These are phyloP conservation scores for Hyperoodon ampullatus DNA, from an alignment of 2,113 vertebrate species.

Conservation along the genomic window DNA sequence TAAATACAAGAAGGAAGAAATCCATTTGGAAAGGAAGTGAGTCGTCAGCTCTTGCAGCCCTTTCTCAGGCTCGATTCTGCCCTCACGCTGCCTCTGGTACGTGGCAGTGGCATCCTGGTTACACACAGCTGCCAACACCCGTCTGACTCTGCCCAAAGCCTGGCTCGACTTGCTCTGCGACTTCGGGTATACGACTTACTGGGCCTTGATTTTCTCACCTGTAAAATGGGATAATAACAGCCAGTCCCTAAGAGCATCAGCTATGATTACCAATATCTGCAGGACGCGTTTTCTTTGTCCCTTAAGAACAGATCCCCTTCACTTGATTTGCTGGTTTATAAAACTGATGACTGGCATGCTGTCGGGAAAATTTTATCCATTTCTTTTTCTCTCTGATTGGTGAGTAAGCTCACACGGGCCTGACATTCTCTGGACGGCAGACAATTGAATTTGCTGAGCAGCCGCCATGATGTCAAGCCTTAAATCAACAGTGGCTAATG, in stretches of 20 bases:
- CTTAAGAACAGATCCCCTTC: background rate
- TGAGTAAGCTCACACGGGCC: background rate
- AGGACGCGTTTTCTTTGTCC: background rate
- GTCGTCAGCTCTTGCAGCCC: background rate
- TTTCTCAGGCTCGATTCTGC: background rate
- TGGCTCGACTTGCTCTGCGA: background rate
- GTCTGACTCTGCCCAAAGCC: background rate
- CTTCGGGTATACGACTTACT: background rate
- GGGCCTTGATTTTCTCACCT: background rate
- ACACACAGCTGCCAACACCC: background rate
- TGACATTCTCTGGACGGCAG: conserved; percentile 33
- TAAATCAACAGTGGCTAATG: conserved; percentile 57
- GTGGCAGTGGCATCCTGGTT: fast-evolving
- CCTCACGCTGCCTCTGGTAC: fast-evolving
- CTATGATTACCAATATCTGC: background rate
- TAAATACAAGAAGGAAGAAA: background rate
- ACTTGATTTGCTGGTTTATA: background rate
- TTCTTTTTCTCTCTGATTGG: background rate
- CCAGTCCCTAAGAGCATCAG: background rate
- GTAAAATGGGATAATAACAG: background rate
- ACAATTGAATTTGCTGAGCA: conserved; percentile 73
- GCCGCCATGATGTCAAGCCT: conserved; percentile 9
- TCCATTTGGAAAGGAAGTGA: background rate
- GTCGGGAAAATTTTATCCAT: background rate
- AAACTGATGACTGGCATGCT: background rate